phyloP scores from a whole-genome alignment of 2,888 invertebrate genomes.

The Gymnosoma rotundatum region DNA sequence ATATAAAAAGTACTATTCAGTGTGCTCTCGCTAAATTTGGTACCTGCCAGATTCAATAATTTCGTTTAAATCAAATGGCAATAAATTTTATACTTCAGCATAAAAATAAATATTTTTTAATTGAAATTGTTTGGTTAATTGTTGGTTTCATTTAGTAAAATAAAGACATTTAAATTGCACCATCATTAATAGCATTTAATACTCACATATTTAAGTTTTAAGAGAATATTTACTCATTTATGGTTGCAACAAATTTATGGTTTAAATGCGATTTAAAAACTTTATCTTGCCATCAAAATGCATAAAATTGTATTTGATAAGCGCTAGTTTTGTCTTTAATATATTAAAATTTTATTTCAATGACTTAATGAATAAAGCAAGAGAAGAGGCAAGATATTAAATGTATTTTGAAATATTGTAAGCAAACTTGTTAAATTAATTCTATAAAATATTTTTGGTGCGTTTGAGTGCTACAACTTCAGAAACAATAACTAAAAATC shows the following conservation, averaged over 20 bases:
- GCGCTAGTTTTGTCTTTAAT: background rate
- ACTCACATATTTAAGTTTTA: slow-evolving; percentile 36
- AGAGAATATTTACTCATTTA: slow-evolving; percentile 53
- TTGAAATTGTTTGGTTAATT: background rate
- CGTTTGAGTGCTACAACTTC: no score
- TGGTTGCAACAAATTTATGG: slow-evolving; percentile 60
- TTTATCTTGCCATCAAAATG: slow-evolving; percentile 18
- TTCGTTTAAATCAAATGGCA: no score
- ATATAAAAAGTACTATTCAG: no score
- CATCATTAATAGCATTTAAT: slow-evolving; percentile 46
- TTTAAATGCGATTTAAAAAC: slow-evolving; percentile 41
- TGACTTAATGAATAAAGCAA: background rate
- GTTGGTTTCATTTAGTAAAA: slow-evolving; percentile 21
- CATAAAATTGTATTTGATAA: slow-evolving; percentile 50
- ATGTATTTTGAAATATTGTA: no score
- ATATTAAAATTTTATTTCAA: background rate
- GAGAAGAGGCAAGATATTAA: no score
- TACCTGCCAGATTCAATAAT: no score
- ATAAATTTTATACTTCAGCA: background rate
- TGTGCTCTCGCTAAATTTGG: no score
- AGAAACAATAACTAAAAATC: no score
- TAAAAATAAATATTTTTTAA: no score
- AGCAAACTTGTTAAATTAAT: no score
- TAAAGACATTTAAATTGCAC: background rate
- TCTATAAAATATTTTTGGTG: no score